Conservation (phyloP, 2,888 invertebrate genomes). For the Dynastes hyllus region DNA sequence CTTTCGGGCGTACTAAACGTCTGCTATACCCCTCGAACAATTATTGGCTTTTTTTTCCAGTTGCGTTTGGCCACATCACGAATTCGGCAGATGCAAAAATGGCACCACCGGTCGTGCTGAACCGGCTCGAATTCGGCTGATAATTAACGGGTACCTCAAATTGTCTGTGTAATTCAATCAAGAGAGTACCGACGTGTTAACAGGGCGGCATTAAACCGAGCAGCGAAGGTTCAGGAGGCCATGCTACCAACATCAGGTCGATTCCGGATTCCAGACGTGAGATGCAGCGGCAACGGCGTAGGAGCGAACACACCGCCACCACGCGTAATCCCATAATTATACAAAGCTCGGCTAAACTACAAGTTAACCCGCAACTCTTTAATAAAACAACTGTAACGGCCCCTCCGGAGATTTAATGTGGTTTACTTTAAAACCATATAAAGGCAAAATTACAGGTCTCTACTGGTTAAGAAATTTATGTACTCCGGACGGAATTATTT, state of each 20-base stretch:
- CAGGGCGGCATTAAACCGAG: slow-evolving; percentile 33
- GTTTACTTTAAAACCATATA: slow-evolving; percentile 69
- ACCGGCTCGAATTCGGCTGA: slow-evolving; percentile 36
- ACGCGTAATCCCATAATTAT: slow-evolving; percentile 62
- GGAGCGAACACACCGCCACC: slow-evolving; percentile 28
- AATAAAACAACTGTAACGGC: slow-evolving; percentile 63
- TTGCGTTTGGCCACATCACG: neutral
- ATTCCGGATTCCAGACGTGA: slow-evolving; percentile 48
- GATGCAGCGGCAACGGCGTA: slow-evolving; percentile 19
- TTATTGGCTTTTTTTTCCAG: slow-evolving; percentile 35
- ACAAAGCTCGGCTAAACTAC: slow-evolving; percentile 59
- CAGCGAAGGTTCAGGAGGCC: slow-evolving; percentile 25
- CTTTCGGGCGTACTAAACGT: slow-evolving; percentile 12
- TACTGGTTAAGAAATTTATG: slow-evolving; percentile 69
- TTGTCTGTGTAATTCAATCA: slow-evolving; percentile 60
- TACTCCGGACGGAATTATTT: slow-evolving; percentile 64
- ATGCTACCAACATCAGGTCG: slow-evolving; percentile 23
- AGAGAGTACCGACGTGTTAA: slow-evolving; percentile 54
- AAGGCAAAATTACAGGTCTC: slow-evolving; percentile 70
- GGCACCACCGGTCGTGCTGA: slow-evolving; percentile 10
- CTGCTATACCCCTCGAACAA: slow-evolving; percentile 17
- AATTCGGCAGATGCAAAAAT: slow-evolving; percentile 39
- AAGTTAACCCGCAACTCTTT: slow-evolving; percentile 61
- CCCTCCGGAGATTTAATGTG: slow-evolving; percentile 66
- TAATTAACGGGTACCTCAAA: slow-evolving; percentile 58